These are phyloP conservation scores for Halyomorpha halys DNA, from an alignment of 1,140 invertebrate genomes.

Conservation along the genomic window DNA sequence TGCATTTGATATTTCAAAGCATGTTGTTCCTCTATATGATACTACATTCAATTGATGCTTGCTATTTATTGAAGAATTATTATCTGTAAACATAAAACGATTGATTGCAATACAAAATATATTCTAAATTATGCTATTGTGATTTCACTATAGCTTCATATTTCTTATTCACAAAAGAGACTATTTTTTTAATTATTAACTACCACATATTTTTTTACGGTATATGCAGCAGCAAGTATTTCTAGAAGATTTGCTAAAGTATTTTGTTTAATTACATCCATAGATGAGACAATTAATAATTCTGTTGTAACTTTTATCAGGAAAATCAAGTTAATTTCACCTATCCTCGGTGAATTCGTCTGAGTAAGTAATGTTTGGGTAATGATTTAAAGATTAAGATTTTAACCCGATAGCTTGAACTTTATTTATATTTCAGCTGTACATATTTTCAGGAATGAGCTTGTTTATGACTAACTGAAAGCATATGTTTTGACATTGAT, in stretches of 20 bases:
- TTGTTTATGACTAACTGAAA: neutral
- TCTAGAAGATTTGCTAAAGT: neutral
- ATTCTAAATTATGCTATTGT: too few relatives aligned
- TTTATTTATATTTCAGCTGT: neutral
- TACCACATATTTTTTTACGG: neutral
- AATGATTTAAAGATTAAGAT: too few relatives aligned
- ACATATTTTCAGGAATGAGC: neutral
- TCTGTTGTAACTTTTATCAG: neutral
- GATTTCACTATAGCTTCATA: neutral
- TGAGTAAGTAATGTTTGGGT: constrained; percentile 1
- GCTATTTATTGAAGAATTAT: neutral
- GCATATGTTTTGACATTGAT: neutral
- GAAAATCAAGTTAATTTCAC: neutral
- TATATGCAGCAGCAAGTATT: neutral
- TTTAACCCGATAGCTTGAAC: neutral
- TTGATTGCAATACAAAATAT: too few relatives aligned
- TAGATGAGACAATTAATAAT: neutral
- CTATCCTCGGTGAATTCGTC: neutral
- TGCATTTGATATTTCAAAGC: neutral
- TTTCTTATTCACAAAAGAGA: neutral
- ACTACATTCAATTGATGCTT: neutral
- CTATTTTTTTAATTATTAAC: neutral
- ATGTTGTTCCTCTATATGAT: neutral
- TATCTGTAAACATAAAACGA: too few relatives aligned
- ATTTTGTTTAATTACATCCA: neutral